These are phyloP conservation scores for Ichneumoninae sp. DNA, from an alignment of 2,888 invertebrate genomes.

Conservation along the genomic window DNA sequence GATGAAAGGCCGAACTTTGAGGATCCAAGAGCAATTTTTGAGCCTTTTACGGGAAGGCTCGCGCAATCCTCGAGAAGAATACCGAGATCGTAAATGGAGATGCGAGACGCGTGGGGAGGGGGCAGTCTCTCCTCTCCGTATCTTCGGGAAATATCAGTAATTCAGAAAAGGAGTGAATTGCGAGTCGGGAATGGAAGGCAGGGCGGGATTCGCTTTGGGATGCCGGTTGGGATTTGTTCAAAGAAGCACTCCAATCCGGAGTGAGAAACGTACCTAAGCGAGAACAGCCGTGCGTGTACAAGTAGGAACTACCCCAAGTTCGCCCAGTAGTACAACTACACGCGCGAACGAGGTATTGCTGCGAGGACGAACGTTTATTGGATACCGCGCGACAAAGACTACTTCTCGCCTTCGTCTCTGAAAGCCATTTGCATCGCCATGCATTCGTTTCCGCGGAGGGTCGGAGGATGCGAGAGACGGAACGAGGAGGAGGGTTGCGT, in stretches of 20 bases:
- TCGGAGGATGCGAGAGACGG: neutral
- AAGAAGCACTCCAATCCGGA: slow-evolving; percentile 57
- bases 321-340: neutral
- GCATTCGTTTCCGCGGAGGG: slow-evolving; percentile 42
- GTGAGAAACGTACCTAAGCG: slow-evolving; percentile 36
- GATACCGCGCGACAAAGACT: slow-evolving; percentile 72
- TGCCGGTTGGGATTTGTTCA: slow-evolving; percentile 43
- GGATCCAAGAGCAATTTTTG: no score
- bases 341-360: neutral
- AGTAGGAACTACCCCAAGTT: slow-evolving; percentile 31
- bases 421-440: slow-evolving; percentile 71
- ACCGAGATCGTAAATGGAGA: neutral
- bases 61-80: neutral
- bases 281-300: slow-evolving; percentile 5
- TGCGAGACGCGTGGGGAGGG: neutral
- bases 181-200: neutral
- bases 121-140: neutral
- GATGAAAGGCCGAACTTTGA: no score
- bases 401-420: slow-evolving; percentile 69
- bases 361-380: slow-evolving; percentile 70
- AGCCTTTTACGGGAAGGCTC: no score
- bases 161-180: slow-evolving; percentile 57
- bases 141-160: slow-evolving; percentile 64
- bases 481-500: slow-evolving; percentile 9
- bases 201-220: neutral